A percentile compares a stretch with the other conserved stretches of the same genome.
Evolutionary conservation across 2,888 invertebrate species (phyloP).

Genomic region (Spilosoma lubricipeda): DNA sequence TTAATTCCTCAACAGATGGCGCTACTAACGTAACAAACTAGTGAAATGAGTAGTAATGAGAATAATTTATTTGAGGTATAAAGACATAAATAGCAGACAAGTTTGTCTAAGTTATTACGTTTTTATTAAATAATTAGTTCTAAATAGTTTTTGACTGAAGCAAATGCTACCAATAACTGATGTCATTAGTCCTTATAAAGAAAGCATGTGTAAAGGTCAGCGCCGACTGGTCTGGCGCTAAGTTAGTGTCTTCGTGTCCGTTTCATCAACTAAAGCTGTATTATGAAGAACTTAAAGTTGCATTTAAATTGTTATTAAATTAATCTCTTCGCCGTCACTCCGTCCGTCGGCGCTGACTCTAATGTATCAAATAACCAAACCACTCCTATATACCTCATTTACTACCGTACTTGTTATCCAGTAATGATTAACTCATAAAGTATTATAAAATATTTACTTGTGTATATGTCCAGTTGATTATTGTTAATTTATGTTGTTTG

Average conservation of each 20-base stretch:
- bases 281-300: too few species aligned
- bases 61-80: neutral
- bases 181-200: neutral
- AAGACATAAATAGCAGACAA: neutral
- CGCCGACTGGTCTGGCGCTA: too few species aligned
- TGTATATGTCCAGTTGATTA: neutral
- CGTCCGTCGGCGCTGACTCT: too few species aligned
- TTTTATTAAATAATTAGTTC: neutral
- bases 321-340: too few species aligned
- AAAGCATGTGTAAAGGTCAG: neutral
- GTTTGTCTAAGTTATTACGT: neutral
- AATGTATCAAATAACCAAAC: neutral
- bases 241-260: too few species aligned
- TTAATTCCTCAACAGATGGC: neutral
- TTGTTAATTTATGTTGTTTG: neutral
- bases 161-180: conserved; percentile 1
- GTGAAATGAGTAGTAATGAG: neutral
- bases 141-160: neutral
- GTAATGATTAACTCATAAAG: conserved; percentile 1
- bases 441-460: conserved; percentile 4
- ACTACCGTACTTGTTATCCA: neutral
- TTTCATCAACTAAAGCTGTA: too few species aligned
- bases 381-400: neutral
- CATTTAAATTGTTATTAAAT: too few species aligned
- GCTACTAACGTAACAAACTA: neutral